A percentile compares a stretch with the other conserved stretches of the same genome.
These are phyloP conservation scores for Masticophis lateralis DNA, from an alignment of 2,797 vertebrate species.

Conservation along the genomic window DNA sequence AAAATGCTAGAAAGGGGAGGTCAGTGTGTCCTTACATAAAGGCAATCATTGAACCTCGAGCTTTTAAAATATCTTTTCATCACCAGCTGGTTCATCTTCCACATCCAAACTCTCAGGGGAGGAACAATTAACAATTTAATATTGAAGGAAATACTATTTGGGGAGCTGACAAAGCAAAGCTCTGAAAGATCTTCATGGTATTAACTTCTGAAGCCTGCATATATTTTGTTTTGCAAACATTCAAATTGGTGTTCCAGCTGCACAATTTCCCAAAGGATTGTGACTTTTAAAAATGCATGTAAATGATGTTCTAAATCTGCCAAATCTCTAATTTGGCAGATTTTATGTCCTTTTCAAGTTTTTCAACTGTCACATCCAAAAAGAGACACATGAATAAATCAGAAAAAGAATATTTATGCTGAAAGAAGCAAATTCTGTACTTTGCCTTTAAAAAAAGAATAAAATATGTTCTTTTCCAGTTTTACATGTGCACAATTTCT, in stretches of 20 bases:
- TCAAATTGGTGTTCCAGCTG: neutral
- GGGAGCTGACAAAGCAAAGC: neutral
- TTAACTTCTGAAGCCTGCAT: fast-evolving
- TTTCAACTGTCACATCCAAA: conserved; percentile 1
- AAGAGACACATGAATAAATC: neutral
- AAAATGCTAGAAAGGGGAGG: neutral
- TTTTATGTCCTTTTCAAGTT: conserved; percentile 6
- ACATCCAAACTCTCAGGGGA: neutral
- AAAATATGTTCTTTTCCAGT: neutral
- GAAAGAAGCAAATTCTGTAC: conserved; percentile 14
- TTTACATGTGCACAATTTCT: conserved; percentile 8
- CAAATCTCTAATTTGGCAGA: neutral
- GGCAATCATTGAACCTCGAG: neutral
- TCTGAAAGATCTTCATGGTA: neutral
- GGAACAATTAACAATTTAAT: neutral
- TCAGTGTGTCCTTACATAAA: neutral
- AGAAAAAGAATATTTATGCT: neutral
- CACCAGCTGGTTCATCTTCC: neutral
- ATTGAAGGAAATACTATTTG: neutral
- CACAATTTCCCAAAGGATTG: conserved; percentile 8
- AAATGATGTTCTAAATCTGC: neutral
- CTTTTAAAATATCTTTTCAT: neutral
- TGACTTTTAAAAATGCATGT: neutral
- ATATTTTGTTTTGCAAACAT: neutral
- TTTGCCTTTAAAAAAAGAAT: conserved; percentile 11